A percentile compares a stretch with the other conserved stretches of the same genome.
phyloP scores from a whole-genome alignment of 1,140 invertebrate genomes.

The Venturia canescens region DNA sequence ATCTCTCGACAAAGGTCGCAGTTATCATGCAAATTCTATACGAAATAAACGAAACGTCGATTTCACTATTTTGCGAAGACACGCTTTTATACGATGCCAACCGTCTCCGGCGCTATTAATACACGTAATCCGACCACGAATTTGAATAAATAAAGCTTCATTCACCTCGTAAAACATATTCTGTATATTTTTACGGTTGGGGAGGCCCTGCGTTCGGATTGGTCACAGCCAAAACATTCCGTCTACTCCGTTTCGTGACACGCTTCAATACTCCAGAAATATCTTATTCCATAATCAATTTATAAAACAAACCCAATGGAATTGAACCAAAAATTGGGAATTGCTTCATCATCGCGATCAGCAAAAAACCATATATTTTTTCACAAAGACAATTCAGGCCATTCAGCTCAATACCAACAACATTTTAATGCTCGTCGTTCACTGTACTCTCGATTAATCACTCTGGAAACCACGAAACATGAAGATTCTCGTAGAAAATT shows the following conservation, averaged over 20 bases:
- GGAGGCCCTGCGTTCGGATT: neutral
- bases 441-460: too few relatives aligned
- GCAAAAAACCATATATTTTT: too few relatives aligned
- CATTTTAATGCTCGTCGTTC: too few relatives aligned
- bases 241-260: neutral
- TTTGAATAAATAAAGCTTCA: neutral
- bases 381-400: too few relatives aligned
- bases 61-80: neutral
- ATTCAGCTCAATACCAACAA: too few relatives aligned
- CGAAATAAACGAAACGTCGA: neutral
- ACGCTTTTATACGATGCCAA: neutral
- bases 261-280: neutral
- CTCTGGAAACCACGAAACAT: too few relatives aligned
- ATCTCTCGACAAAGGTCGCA: neutral
- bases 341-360: too few relatives aligned
- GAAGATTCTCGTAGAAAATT: too few relatives aligned
- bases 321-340: too few relatives aligned
- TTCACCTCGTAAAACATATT: neutral
- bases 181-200: neutral
- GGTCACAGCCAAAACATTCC: neutral
- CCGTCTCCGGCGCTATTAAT: neutral
- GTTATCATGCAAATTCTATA: conserved; percentile 3
- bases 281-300: too few relatives aligned
- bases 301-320: too few relatives aligned
- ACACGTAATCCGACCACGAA: neutral